A percentile compares a stretch with the other conserved stretches of the same genome.
Conservation (phyloP, 2,113 vertebrate genomes). For the Alosa alosa region DNA sequence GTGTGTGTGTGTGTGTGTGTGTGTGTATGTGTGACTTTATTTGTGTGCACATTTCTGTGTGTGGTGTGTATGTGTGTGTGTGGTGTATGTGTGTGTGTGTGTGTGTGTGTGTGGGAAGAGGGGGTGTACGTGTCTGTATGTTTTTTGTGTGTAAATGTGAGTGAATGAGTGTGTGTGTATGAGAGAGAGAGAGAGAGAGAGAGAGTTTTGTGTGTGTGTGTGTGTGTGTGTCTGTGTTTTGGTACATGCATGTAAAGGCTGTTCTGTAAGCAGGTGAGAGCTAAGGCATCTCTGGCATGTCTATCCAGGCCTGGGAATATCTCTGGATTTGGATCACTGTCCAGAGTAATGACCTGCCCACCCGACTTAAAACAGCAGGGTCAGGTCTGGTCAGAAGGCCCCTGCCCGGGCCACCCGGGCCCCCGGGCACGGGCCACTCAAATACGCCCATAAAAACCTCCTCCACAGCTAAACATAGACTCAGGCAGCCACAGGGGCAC, state of each 20-base stretch:
- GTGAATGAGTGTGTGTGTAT: not conserved
- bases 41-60: not conserved
- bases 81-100: too few species aligned
- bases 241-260: slow-evolving; percentile 22
- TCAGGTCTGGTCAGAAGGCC: slow-evolving; percentile 43
- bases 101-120: too few species aligned
- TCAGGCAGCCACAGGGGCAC: slow-evolving; percentile 43
- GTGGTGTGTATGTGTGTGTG: not conserved
- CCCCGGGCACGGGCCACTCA: slow-evolving; percentile 41
- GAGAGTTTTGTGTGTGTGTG: slow-evolving; percentile 5
- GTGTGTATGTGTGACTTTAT: not conserved
- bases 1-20: not conserved
- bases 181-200: not conserved
- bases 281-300: slow-evolving; percentile 36
- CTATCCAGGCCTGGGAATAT: slow-evolving; percentile 19
- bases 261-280: slow-evolving; percentile 20
- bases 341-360: too few species aligned
- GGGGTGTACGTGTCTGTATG: not conserved
- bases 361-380: slow-evolving; percentile 34
- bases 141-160: not conserved
- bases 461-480: slow-evolving; percentile 64
- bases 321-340: too few species aligned
- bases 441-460: slow-evolving; percentile 57
- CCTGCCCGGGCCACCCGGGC: slow-evolving; percentile 36
- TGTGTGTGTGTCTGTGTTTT: slow-evolving; percentile 27